Conservation (phyloP, 2,797 vertebrate genomes). For the Eidolon dupreanum region DNA sequence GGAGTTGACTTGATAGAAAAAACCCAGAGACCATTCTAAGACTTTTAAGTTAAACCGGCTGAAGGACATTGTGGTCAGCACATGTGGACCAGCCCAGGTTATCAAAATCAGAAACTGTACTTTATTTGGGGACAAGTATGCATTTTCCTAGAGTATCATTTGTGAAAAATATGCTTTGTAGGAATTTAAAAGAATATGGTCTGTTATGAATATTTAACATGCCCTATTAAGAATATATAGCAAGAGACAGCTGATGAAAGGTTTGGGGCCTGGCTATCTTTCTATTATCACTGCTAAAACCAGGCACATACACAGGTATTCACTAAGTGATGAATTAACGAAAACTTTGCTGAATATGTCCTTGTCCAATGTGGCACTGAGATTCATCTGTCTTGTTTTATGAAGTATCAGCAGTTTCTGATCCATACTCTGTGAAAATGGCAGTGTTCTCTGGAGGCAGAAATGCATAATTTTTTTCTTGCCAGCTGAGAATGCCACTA, state of each 20-base stretch:
- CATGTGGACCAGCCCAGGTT: not conserved
- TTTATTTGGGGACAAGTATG: not conserved
- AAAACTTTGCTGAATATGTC: conserved; percentile 61
- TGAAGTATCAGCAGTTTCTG: conserved; percentile 65
- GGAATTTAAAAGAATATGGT: not conserved
- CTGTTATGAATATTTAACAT: not conserved
- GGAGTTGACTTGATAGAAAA: not conserved
- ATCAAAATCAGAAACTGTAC: not conserved
- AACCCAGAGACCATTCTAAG: not conserved
- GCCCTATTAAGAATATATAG: not conserved
- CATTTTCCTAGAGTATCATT: not conserved
- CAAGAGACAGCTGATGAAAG: not conserved
- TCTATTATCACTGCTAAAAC: not conserved
- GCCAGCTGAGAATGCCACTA: conserved; percentile 45
- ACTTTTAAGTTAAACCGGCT: not conserved
- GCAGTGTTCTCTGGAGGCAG: conserved; percentile 64
- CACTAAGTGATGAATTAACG: conserved; percentile 60
- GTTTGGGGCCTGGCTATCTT: conserved; percentile 4
- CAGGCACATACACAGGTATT: conserved; percentile 38
- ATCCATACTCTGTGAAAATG: conserved; percentile 62
- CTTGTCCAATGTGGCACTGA: conserved; percentile 55
- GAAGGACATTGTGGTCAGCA: not conserved
- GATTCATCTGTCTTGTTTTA: conserved; percentile 70
- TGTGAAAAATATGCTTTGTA: not conserved
- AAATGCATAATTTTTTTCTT: conserved; percentile 56